Conservation (phyloP, 2,113 vertebrate genomes). For the Trogon surrucura region DNA sequence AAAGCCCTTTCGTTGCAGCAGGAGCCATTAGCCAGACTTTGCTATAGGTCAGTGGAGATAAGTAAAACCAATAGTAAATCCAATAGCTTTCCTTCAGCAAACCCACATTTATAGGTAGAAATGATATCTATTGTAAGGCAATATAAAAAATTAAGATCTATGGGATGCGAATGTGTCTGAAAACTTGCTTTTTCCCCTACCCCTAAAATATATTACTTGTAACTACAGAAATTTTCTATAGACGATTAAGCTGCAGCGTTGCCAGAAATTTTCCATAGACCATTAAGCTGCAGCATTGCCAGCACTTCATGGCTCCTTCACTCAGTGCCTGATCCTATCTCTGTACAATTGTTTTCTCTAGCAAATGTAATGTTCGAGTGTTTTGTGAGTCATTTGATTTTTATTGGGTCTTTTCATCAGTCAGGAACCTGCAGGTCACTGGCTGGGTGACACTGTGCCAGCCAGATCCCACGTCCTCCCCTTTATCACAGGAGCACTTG, state of each 20-base stretch:
- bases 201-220: background rate
- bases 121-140: background rate
- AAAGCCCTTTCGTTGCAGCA: background rate
- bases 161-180: background rate
- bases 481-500: background rate
- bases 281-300: background rate
- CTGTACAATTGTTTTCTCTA: background rate
- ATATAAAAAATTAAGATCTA: background rate
- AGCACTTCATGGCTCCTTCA: background rate
- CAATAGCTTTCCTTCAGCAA: background rate
- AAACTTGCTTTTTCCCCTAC: accelerated
- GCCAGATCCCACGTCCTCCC: background rate
- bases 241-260: background rate
- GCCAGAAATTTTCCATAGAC: background rate
- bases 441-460: background rate
- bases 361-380: background rate
- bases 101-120: background rate
- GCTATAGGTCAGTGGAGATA: background rate
- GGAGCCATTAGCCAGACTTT: background rate
- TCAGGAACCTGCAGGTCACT: background rate
- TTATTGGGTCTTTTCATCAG: background rate
- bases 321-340: background rate
- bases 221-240: background rate
- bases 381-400: background rate
- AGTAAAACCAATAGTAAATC: background rate